phyloP scores from a whole-genome alignment of 2,888 invertebrate species.

The Panopea generosa region DNA sequence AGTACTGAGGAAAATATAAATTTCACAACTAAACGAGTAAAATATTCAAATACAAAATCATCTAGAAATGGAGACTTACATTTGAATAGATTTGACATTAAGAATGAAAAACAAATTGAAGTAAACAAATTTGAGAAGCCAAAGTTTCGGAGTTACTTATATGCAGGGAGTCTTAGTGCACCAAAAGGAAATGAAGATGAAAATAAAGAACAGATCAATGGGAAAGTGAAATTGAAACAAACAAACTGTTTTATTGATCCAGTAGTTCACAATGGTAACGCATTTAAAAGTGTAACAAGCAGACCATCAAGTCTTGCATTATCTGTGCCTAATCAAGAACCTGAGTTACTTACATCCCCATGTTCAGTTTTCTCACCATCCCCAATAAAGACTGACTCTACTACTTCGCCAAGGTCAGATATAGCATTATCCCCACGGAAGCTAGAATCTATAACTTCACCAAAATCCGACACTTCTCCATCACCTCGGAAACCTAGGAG shows the following conservation, averaged over 20 bases:
- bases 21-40: neutral
- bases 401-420: too few species aligned
- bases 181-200: slow-evolving; percentile 22
- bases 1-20: neutral
- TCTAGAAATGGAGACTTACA: slow-evolving; percentile 1
- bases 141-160: slow-evolving; percentile 40
- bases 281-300: too few species aligned
- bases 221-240: neutral
- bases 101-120: too few species aligned
- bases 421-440: too few species aligned
- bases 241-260: too few species aligned
- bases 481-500: slow-evolving; percentile 46
- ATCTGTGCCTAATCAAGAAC: too few species aligned
- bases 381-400: too few species aligned
- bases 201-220: neutral
- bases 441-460: neutral
- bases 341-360: too few species aligned
- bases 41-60: neutral
- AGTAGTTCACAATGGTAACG: too few species aligned
- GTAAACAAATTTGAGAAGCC: slow-evolving; percentile 10
- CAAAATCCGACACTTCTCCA: neutral
- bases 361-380: too few species aligned
- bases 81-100: too few species aligned
- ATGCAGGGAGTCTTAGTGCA: slow-evolving; percentile 46
- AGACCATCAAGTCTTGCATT: too few species aligned